A percentile compares a stretch with the other conserved stretches of the same genome.
Conservation (phyloP, 2,113 vertebrate genomes). For the Crotalus helleri region DNA sequence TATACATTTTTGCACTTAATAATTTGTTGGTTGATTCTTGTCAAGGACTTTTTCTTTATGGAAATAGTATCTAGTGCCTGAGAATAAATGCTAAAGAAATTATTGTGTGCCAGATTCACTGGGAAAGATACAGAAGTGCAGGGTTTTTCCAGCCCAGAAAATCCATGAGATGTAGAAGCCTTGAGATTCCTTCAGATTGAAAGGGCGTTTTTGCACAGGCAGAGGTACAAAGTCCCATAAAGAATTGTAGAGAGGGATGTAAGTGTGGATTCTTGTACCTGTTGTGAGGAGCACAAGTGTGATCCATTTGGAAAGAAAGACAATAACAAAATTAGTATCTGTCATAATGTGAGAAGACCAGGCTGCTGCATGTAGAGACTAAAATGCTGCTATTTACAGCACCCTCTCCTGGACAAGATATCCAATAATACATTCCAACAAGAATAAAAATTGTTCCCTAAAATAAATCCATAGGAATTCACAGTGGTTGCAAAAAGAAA, state of each 20-base stretch:
- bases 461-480: neutral
- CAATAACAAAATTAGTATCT: neutral
- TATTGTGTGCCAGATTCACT: neutral
- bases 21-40: fast-evolving
- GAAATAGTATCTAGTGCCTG: neutral
- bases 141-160: neutral
- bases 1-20: neutral
- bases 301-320: neutral
- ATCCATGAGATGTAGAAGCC: neutral
- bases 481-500: neutral
- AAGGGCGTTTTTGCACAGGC: neutral
- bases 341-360: neutral
- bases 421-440: neutral
- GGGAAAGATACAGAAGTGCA: neutral
- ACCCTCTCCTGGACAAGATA: constrained; percentile 7
- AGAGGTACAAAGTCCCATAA: neutral
- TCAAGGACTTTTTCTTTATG: neutral
- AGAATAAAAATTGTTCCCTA: neutral
- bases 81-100: neutral
- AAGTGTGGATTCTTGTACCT: neutral
- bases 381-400: neutral
- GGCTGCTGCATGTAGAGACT: neutral
- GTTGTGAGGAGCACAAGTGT: neutral
- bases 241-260: neutral
- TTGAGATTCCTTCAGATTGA: neutral